Conservation (phyloP, 2,797 vertebrate species). For the Setipinna tenuifilis region DNA sequence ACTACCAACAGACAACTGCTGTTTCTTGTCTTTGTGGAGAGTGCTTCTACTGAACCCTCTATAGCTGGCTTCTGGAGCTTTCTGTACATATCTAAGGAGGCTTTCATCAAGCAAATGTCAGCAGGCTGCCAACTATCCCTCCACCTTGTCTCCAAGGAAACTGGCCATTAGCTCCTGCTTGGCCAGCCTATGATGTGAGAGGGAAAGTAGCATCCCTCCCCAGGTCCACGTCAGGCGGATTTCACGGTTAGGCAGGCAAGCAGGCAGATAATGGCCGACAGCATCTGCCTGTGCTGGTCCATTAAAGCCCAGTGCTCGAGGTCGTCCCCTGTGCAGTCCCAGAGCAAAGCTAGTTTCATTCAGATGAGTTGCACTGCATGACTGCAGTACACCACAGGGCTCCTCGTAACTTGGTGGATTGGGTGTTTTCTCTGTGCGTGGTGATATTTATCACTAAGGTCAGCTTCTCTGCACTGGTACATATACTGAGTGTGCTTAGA, state of each 20-base stretch:
- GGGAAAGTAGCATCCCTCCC: not conserved
- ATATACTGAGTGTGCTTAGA: not conserved
- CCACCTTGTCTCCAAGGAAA: not conserved
- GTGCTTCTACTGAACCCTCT: too few species aligned
- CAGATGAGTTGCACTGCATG: not conserved
- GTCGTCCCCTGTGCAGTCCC: not conserved
- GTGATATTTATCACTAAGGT: not conserved
- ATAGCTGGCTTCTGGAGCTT: too few species aligned
- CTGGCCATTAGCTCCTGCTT: not conserved
- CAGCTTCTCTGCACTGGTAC: not conserved
- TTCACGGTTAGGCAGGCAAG: conserved; percentile 67
- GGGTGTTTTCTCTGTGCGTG: not conserved
- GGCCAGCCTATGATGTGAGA: not conserved
- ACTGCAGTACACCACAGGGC: not conserved
- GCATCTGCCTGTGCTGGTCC: not conserved
- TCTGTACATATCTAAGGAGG: not conserved
- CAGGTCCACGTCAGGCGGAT: not conserved
- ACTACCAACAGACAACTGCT: too few species aligned
- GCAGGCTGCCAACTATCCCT: not conserved
- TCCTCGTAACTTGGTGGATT: not conserved
- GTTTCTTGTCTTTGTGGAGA: too few species aligned
- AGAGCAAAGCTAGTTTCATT: not conserved
- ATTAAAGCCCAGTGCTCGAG: not conserved
- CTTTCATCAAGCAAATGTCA: not conserved
- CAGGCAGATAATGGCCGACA: not conserved